Base-by-base conservation (phyloP, 2,888 invertebrate species). In the Sinelater perroti region DNA sequence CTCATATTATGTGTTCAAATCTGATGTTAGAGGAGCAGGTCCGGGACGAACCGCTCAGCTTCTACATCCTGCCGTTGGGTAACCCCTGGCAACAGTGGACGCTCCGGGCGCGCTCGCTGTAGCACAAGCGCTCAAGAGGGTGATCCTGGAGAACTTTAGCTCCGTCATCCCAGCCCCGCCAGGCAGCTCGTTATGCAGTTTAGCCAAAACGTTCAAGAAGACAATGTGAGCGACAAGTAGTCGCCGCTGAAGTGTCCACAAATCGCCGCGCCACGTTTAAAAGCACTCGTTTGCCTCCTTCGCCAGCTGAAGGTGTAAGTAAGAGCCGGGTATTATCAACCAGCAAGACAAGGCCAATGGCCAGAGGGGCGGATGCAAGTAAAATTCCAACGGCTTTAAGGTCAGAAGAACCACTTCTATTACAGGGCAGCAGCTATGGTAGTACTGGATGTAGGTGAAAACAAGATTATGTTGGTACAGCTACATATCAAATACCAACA, bases 1-100 rank as follows among this genome's bases (percentile, higher is more conserved):
- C n/a, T n/a, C n/a, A n/a, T n/a, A n/a, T n/a, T n/a, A n/a, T n/a
- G 97, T 96, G 96, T 81, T 95, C 95, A 71, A 96, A 96, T 81
- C 84, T 97, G 82, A 97, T 97, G 96, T 79, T 97, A 60, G 95
- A 97, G 68, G 97, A 97, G 76, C 93, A 95, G 71, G 91, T 97
- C 69, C 88, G 93, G 49, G 94, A 94, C 13, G 96, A 97, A 70
- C 93, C 96, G 28, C 85, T 95, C 45, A 94, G 95, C 72, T 98
- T 97, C 81, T 96, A 97, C 81, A 93, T 97, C 68, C 91, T 97
- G 72, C 96, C 97, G 35, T 97, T 95, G 81, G 94, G 97, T 80
- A 94, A 95, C 80, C 96, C 96, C 58, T 85, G 93, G 56, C 83
- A 90, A 53, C 95, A 96, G 79, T 93, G 94, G 72, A 96, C 96